Base-by-base conservation (phyloP, 2,797 vertebrate species). In the Melanotaenia boesemani region DNA sequence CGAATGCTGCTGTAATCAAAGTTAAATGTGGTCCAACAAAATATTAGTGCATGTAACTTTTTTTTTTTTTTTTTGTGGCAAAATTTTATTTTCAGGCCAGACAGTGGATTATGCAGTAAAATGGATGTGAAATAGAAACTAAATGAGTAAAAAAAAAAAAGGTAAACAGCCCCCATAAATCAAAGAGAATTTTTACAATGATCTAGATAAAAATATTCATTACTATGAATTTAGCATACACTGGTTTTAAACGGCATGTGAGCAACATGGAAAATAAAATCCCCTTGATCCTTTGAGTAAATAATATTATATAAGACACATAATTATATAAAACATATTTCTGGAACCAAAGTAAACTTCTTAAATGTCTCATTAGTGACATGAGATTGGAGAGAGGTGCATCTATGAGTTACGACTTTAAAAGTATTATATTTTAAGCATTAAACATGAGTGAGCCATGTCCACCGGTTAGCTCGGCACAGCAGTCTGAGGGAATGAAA, bases 401-500 rank as follows among this genome's bases (percentile, higher is more conserved):
- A 63, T 66, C 22, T 18, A 5, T 13, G 22, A 64, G 20, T 48
- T 67, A 8, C 10, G 26, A 50, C 54, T 37, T 3, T 37, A 62
- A 50, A 69, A 58, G 0, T 5, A 26, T 54, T 18, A 54, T 8
- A 2, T 54, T 62, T 39, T 1, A 64, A 41, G 13, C 1, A 24
- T 34, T 20, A 56, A n/a, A 73, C 11, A 37, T 11, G 41, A 65
- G 30, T 55, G 30, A 60, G 2, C 5, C 36, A 64, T 5, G 24
- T 13, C 41, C 7, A 59, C 52, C 54, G 37, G 39, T 76, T 18
- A 70, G 67, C 36, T 56, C 2, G 26, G 60, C 8, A 13, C 55
- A 44, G 59, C 76, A 48, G 58, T 63, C 50, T 2, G 6, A 64
- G 52, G 62, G 82, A 59, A 71, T 63, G 16, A 81, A 81, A 86